phyloP scores from a whole-genome alignment of 2,888 invertebrate genomes.

The Elysia crispata region DNA sequence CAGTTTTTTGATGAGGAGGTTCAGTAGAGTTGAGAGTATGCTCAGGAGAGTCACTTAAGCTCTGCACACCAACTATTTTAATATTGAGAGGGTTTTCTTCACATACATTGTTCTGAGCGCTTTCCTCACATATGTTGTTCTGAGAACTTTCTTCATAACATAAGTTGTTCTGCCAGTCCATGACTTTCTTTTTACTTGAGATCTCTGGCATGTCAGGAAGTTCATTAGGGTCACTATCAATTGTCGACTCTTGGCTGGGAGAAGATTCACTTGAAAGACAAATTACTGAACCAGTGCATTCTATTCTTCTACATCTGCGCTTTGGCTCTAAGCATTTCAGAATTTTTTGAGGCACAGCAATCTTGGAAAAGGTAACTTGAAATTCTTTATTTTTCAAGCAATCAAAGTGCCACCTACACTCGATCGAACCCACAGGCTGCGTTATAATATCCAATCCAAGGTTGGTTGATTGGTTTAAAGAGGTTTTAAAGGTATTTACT shows the following conservation, averaged over 20 bases:
- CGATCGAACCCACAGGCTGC: too few relatives aligned
- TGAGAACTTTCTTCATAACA: too few relatives aligned
- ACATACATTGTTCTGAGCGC: not conserved
- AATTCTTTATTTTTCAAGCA: not conserved
- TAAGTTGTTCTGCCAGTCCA: not conserved
- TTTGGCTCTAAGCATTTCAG: conserved; percentile 12
- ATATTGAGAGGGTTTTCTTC: not conserved
- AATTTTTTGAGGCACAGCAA: conserved; percentile 27
- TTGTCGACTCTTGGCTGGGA: not conserved
- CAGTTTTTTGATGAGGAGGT: too few relatives aligned
- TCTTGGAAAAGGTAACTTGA: conserved; percentile 14
- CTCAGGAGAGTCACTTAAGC: conserved; percentile 30
- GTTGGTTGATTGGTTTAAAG: too few relatives aligned
- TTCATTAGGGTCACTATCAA: not conserved
- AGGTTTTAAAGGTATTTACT: too few relatives aligned
- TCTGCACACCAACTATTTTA: conserved; percentile 39
- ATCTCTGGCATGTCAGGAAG: not conserved
- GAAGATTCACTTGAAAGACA: not conserved
- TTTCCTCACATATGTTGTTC: not conserved
- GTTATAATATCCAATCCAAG: too few relatives aligned
- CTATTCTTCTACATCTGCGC: not conserved
- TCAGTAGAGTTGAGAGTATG: too few relatives aligned
- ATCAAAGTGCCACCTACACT: not conserved
- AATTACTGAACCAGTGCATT: too few relatives aligned
- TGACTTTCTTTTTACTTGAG: not conserved